Conservation (phyloP, 2,797 vertebrate genomes). For the Geotrypetes seraphini region DNA sequence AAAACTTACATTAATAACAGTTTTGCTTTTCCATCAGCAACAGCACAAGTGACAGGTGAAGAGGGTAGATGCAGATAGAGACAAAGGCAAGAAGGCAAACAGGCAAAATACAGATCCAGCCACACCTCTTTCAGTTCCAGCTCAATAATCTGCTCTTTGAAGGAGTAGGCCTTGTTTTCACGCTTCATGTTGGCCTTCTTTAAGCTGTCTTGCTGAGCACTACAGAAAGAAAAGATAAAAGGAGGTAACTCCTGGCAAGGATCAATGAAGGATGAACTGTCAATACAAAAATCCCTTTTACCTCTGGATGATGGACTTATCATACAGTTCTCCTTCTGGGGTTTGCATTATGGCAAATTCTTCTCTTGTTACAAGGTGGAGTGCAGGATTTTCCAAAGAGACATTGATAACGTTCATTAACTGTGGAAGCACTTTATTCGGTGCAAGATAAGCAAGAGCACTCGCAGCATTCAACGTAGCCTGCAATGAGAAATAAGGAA, state of each 20-base stretch:
- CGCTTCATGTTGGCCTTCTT: constrained; percentile 94
- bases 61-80: too few species aligned
- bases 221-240: constrained; percentile 27
- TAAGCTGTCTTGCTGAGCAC: constrained; percentile 83
- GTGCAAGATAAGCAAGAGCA: constrained; percentile 72
- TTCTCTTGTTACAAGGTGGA: constrained; percentile 76
- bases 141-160: constrained; percentile 96
- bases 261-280: neutral
- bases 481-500: too few species aligned
- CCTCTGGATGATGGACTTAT: constrained; percentile 91
- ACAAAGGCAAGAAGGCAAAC: too few species aligned
- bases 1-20: too few species aligned
- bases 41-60: neutral
- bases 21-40: too few species aligned
- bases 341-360: constrained; percentile 89
- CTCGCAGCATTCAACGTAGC: constrained; percentile 81
- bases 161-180: constrained; percentile 96
- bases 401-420: constrained; percentile 68
- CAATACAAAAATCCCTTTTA: constrained; percentile 19
- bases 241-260: neutral
- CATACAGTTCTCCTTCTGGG: constrained; percentile 79
- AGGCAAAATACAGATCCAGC: neutral
- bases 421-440: constrained; percentile 70
- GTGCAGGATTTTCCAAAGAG: constrained; percentile 62
- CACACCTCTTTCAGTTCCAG: constrained; percentile 91